phyloP scores from a whole-genome alignment of 2,888 invertebrate genomes.

The Cerceris ruficornis region DNA sequence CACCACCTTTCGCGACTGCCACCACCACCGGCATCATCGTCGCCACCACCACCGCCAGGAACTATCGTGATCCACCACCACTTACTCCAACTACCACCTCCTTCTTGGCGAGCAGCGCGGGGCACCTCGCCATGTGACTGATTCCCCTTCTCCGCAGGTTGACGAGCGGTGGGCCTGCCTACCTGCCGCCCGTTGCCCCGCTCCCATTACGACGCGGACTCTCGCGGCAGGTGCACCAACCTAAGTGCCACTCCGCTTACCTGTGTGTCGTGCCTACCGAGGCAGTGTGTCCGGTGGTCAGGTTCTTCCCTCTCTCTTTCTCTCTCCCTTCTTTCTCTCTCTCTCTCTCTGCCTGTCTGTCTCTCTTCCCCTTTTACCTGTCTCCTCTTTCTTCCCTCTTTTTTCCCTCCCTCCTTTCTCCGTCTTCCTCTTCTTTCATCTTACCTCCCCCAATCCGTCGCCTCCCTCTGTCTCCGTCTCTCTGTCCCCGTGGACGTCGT shows the following conservation, averaged over 20 bases:
- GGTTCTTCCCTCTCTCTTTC: conserved; percentile 64
- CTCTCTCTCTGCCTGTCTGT: conserved; percentile 6
- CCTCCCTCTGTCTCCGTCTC: conserved; percentile 51
- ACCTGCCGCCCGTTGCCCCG: conserved; percentile 81
- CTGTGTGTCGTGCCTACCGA: conserved; percentile 69
- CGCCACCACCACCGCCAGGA: conserved; percentile 44
- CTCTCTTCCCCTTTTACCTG: conserved; percentile 6
- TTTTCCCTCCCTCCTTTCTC: conserved; percentile 18
- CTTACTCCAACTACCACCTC: conserved; percentile 62
- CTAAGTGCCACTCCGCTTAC: conserved; percentile 78
- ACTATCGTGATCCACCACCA: conserved; percentile 59
- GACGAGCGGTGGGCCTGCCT: conserved; percentile 80
- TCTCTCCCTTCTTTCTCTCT: conserved; percentile 35
- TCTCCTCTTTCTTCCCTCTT: conserved; percentile 19
- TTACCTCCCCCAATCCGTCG: conserved; percentile 33
- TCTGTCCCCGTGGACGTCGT: conserved; percentile 58
- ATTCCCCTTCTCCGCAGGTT: conserved; percentile 79
- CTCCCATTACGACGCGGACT: conserved; percentile 82
- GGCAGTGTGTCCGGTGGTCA: conserved; percentile 68
- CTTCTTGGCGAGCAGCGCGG: conserved; percentile 57
- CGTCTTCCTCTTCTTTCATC: conserved; percentile 25
- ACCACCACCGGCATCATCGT: conserved; percentile 53
- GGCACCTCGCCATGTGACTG: conserved; percentile 80
- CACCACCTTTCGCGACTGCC: conserved; percentile 30
- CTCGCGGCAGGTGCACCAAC: conserved; percentile 82